Conservation (phyloP, 2,113 vertebrate species). For the Eonycteris spelaea region DNA sequence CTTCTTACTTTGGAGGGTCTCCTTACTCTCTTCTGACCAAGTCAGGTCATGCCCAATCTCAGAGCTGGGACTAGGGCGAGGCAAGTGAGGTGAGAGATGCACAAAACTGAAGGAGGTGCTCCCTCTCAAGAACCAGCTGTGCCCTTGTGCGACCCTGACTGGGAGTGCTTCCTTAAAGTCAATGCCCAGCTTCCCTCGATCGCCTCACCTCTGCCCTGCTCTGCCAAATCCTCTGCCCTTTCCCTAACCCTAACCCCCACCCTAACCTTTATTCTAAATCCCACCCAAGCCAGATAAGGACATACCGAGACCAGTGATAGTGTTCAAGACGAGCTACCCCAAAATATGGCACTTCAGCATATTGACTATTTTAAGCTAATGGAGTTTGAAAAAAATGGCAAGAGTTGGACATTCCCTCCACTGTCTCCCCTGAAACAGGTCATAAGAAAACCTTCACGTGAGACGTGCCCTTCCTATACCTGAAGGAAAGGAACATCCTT, state of each 20-base stretch:
- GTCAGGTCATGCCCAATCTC: not conserved
- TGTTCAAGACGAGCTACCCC: not conserved
- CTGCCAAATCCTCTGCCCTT: not conserved
- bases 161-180: not conserved
- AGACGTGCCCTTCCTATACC: not conserved
- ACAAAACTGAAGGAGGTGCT: not conserved
- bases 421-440: not conserved
- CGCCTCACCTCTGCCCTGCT: not conserved
- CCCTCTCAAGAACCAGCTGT: not conserved
- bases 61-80: not conserved
- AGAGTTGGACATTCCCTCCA: not conserved
- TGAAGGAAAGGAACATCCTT: not conserved
- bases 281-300: not conserved
- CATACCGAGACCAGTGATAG: not conserved
- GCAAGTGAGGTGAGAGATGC: not conserved
- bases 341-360: not conserved
- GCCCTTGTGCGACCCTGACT: rapidly evolving
- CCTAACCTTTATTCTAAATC: not conserved
- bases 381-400: not conserved
- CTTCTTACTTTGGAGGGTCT: not conserved
- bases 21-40: not conserved
- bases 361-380: not conserved
- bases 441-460: not conserved
- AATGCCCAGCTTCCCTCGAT: rapidly evolving
- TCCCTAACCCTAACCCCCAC: too few relatives aligned